Percentiles rank a stretch among this genome's conserved stretches.
phyloP scores from a whole-genome alignment of 2,113 vertebrate genomes.

The Halichoerus grypus region DNA sequence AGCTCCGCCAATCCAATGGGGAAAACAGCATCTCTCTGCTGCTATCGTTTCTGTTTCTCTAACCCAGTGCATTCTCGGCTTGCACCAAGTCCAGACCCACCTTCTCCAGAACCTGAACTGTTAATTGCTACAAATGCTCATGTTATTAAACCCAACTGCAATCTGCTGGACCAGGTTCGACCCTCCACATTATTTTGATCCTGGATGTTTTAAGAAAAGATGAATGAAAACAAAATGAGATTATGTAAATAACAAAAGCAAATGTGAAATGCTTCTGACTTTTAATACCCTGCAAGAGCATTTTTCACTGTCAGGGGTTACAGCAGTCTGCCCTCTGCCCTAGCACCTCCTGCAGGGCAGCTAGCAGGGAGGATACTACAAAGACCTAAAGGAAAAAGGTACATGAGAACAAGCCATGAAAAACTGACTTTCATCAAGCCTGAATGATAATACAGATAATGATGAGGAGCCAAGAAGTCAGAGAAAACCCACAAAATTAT shows the following conservation, averaged over 20 bases:
- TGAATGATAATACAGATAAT: not conserved
- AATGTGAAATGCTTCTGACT: not conserved
- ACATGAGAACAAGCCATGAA: not conserved
- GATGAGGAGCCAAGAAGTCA: not conserved
- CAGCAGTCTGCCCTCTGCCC: not conserved
- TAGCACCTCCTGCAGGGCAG: not conserved
- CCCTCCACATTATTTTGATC: not conserved
- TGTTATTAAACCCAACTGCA: not conserved
- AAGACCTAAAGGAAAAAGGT: not conserved
- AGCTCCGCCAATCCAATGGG: not conserved
- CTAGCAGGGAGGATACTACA: no score
- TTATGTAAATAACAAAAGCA: not conserved
- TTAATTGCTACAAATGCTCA: not conserved
- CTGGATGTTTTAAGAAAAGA: not conserved
- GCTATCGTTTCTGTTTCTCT: not conserved
- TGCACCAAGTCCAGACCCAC: not conserved
- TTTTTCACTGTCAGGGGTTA: not conserved
- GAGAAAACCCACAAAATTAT: not conserved
- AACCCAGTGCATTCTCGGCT: not conserved
- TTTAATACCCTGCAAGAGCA: no score
- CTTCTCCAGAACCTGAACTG: not conserved
- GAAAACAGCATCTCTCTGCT: no score
- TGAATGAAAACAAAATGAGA: not conserved
- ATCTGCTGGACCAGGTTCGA: not conserved
- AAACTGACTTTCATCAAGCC: not conserved